These are phyloP conservation scores for Scaptomyza montana DNA, from an alignment of 1,140 invertebrate species.

Conservation along the genomic window DNA sequence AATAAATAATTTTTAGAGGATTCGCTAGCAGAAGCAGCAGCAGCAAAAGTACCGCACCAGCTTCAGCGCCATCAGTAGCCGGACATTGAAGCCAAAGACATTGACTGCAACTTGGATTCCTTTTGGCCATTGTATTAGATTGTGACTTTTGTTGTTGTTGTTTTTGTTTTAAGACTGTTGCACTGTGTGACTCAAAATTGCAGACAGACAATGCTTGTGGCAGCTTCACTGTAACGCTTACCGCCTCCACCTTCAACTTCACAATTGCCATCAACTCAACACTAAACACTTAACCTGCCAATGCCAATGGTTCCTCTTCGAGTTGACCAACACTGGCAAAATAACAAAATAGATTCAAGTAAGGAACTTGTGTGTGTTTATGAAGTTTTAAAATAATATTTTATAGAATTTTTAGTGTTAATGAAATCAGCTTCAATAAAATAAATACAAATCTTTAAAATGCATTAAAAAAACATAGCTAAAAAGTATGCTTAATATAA, in stretches of 20 bases:
- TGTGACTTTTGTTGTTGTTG: constrained; percentile 28
- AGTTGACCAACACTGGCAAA: constrained; percentile 1
- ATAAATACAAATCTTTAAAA: too few species aligned
- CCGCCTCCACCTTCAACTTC: constrained; percentile 10
- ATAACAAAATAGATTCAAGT: neutral
- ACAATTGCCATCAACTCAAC: constrained; percentile 1
- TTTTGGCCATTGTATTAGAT: constrained; percentile 55
- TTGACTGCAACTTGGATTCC: neutral
- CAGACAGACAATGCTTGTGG: constrained; percentile 30
- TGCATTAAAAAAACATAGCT: too few species aligned
- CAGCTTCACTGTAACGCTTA: neutral
- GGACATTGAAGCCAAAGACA: constrained; percentile 8
- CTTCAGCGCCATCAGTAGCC: constrained; percentile 34
- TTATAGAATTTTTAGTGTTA: too few species aligned
- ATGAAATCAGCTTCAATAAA: too few species aligned
- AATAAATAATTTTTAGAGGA: constrained; percentile 83
- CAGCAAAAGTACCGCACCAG: constrained; percentile 71
- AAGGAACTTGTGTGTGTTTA: neutral
- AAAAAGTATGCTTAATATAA: too few species aligned
- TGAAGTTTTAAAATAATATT: too few species aligned
- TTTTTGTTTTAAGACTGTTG: too few species aligned
- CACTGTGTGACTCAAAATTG: too few species aligned
- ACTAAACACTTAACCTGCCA: constrained; percentile 1
- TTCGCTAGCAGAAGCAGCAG: constrained; percentile 41
- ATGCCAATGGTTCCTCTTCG: neutral